Base-by-base conservation (phyloP, 2,888 invertebrate genomes). In the Trilocha varians region DNA sequence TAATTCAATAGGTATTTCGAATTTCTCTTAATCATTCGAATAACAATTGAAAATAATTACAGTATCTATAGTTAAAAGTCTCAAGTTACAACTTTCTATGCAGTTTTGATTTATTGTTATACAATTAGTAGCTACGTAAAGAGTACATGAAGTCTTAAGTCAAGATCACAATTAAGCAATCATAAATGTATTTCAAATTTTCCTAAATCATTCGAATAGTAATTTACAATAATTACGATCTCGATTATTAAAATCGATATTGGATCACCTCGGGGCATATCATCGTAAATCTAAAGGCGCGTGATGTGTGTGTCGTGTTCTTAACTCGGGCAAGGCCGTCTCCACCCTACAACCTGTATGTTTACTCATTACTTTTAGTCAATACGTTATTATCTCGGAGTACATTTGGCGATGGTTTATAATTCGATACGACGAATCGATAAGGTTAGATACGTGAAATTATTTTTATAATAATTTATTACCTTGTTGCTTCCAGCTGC, bases 261-360 rank as follows among this genome's bases (percentile, higher is more conserved):
- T 11, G 25, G 25, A 25, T 59, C 48, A 50, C 53, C 53, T 57
- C 53, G 52, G 45, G 36, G 43, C 52, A 55, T 65, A 65, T 62
- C 67, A 67, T 67, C 63, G 62, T 66, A 65, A 62, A 65, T 64
- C 62, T 65, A 59, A 58, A 55, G 25, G 49, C 55, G 47, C 48
- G 42, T 57, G 64, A 67, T 67, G 62, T 57, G 63, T 67, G 67
- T 65, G 67, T 65, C 63, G 57, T 55, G 55, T 41, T 56, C 53
- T 57, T 56, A 75, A 62, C 61, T 64, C 70, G 73, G 65, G 72
- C 76, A 73, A 76, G 76, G 76, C 48, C 66, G 64, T 55, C 71
- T 65, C 70, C 71, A 70, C 70, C 72, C 65, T 55, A 46, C 39
- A 39, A 18, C 46, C 41, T 52, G 49, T 58, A 59, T 60, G 60